These are phyloP conservation scores for Paradoxurus hermaphroditus DNA, from an alignment of 2,113 vertebrate genomes.

Conservation along the genomic window DNA sequence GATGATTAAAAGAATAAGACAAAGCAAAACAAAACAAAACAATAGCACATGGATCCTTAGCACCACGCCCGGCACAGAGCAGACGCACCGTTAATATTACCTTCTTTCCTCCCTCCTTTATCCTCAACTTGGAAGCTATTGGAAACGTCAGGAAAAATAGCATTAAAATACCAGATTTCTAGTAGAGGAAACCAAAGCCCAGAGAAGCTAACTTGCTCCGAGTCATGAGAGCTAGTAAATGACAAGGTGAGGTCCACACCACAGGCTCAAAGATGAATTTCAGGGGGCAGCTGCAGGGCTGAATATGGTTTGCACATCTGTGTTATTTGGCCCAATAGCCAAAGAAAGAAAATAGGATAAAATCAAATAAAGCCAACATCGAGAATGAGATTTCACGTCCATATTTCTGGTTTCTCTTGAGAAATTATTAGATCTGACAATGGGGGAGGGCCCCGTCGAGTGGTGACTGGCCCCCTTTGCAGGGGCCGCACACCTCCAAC, in stretches of 20 bases:
- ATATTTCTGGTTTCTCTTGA: not conserved
- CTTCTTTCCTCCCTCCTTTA: not conserved
- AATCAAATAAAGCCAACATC: constrained; percentile 21
- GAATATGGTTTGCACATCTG: not conserved
- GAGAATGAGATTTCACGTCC: not conserved
- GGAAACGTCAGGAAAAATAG: not conserved
- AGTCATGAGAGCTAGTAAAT: not conserved
- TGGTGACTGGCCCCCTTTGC: not conserved
- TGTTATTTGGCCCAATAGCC: constrained; percentile 9
- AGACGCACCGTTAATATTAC: rapidly evolving
- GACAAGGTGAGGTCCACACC: not conserved
- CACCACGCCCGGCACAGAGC: not conserved
- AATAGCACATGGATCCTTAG: not conserved
- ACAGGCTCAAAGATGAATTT: not conserved
- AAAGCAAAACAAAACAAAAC: not conserved
- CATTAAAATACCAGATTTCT: not conserved
- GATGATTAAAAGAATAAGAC: not conserved
- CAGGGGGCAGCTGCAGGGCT: not conserved
- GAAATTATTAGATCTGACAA: not conserved
- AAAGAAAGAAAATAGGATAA: constrained; percentile 20
- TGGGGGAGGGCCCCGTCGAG: not conserved
- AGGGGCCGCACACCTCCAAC: not conserved
- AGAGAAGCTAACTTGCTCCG: not conserved
- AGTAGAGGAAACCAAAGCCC: not conserved
- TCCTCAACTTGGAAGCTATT: not conserved